Evolutionary conservation across 2,113 vertebrate species (phyloP), one percentile per base, ranked within the genome.

Genomic region (Bucco capensis): DNA sequence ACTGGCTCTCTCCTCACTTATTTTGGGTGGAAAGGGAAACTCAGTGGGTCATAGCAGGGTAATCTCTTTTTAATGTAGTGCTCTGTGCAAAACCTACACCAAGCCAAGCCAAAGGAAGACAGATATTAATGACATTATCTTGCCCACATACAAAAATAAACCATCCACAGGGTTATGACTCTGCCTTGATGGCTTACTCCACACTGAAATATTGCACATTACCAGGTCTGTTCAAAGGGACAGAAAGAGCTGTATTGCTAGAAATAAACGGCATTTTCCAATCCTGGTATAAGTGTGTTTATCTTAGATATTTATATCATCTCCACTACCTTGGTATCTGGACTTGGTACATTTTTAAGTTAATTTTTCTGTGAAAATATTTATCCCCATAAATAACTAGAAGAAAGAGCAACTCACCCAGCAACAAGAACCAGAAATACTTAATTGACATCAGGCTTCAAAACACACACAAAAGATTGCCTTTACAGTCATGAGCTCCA

Each of bases 41-140:
- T 74, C 31, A 15, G 79, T 80, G 90, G 92, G 87, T 96, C 94
- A 95, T 16, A 58, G 82, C 88, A 90, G 90, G 85, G 80, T 86
- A 95, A 96, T 93, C 66, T 96, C 57, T 95, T 93, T 96, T 96
- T 95, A 96, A 97, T 95, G 73, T 22, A 95, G 66, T 93, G 51
- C 79, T 89, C 85, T 81, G 66, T 87, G 83, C 76, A 94, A 90
- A 96, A 92, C 31, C 91, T 83, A 89, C 73, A 80, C 2, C 3
- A 38, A 89, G 22, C 19, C 74, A 79, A 42, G 82, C 81, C 90
- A 93, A 53, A 70, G 70, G 23, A 47, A 88, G 89, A 93, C 90
- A 96, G 85, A 90, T 91, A 96, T 92, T 95, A 91, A 96, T 95
- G 84, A 61, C n/a, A 69, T 58, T 95, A 80, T 79, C 89, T 83